Base-by-base conservation (phyloP, 2,888 invertebrate species). In the Aphodius granarius region DNA sequence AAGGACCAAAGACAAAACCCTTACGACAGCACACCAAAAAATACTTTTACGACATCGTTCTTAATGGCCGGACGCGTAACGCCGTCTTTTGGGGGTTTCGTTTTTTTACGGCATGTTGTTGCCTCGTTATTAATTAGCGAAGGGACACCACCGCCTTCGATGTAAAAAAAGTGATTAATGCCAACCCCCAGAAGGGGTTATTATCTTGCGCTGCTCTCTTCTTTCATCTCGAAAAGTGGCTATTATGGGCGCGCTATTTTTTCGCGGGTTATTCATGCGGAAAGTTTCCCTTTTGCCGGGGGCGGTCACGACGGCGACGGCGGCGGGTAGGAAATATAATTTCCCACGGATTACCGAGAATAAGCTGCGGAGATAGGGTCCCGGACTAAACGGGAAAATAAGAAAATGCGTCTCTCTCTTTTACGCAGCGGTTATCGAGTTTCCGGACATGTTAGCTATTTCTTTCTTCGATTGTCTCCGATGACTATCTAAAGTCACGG, bases 171-270 rank as follows among this genome's bases (percentile, higher is more conserved):
- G 22, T 68, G 68, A 68, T 68, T 68, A 68, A 68, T 68, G 68
- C 68, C 22, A 43, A 68, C 21, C 68, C 68, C 22, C 20, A 68
- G 68, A 68, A 68, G 68, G 20, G 68, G 68, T 22, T 22, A 68
- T 68, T 68, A 68, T 68, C 20, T 43, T 20, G 43, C 43, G 13
- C 22, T 68, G 43, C 43, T 13, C 43, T 43, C 43, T 13, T 43
- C 43, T 43, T 43, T 43, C 43, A 43, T 43, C 43, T 43, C 43
- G 43, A 43, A 43, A 43, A 43, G 68, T 68, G 68, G 68, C 68
- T 21, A 68, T 68, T 68, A 68, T 68, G 22, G 43, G 68, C 68
- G 68, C 68, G 21, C 22, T 68, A 68, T 68, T 68, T 68, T 68
- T 68, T 22, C 68, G 68, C n/a, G 20, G 22, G 21, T 68, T 68